A percentile compares a stretch with the other conserved stretches of the same genome.
Conservation (phyloP, 1,140 invertebrate species). For the Limonius californicus region DNA sequence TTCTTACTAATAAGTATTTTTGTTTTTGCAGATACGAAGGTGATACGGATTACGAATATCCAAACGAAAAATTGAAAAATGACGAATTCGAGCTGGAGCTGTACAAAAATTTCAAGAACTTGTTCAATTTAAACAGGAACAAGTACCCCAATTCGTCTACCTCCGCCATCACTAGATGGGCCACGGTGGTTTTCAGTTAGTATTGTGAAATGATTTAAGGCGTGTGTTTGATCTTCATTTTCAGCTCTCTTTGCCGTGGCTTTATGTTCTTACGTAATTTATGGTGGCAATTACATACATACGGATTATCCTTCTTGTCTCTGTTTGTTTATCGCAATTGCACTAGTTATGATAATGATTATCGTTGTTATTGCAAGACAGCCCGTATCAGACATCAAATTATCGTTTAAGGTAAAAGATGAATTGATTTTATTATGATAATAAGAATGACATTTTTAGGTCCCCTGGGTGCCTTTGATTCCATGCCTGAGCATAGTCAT, state of each 20-base stretch:
- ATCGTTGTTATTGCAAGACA: constrained; percentile 17
- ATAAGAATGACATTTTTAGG: constrained; percentile 54
- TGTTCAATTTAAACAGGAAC: constrained; percentile 40
- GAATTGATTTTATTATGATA: neutral
- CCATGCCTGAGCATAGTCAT: constrained; percentile 79
- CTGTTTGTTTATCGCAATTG: constrained; percentile 3
- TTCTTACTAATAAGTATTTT: neutral
- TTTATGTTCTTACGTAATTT: neutral
- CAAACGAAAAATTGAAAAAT: constrained; percentile 8
- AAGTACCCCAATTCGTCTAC: constrained; percentile 32
- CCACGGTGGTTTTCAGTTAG: constrained; percentile 34
- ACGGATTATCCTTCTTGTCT: constrained; percentile 4
- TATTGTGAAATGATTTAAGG: neutral
- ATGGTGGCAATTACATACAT: constrained; percentile 2
- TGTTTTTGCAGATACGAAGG: constrained; percentile 24
- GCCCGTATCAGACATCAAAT: constrained; percentile 1
- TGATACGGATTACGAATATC: constrained; percentile 13
- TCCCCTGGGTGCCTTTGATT: constrained; percentile 80
- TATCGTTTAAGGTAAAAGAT: constrained; percentile 20
- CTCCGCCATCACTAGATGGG: constrained; percentile 31
- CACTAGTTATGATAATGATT: constrained; percentile 4
- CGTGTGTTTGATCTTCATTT: constrained; percentile 8
- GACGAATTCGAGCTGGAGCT: constrained; percentile 4
- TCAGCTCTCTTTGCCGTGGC: constrained; percentile 12
- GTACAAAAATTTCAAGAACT: constrained; percentile 24